phyloP scores from a whole-genome alignment of 2,113 vertebrate genomes.

The Scomber colias region DNA sequence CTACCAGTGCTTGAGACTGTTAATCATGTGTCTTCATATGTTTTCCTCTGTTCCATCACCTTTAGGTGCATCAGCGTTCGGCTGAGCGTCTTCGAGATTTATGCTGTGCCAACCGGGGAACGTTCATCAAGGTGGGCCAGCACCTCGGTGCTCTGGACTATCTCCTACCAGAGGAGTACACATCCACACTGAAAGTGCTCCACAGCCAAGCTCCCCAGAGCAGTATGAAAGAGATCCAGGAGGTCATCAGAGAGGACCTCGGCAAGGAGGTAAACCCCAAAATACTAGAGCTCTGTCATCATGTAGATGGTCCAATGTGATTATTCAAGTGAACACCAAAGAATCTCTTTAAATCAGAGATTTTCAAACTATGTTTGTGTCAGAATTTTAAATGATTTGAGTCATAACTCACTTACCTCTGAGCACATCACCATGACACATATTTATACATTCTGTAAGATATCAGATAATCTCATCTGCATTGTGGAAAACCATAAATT shows the following conservation, averaged over 20 bases:
- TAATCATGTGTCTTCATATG: neutral
- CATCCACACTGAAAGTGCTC: slow-evolving; percentile 92
- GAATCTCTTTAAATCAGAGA: too few relatives aligned
- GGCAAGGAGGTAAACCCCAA: slow-evolving; percentile 89
- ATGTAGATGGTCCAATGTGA: too few relatives aligned
- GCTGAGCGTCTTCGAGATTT: slow-evolving; percentile 92
- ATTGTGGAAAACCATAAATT: too few relatives aligned
- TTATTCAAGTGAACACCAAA: too few relatives aligned
- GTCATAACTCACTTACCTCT: too few relatives aligned
- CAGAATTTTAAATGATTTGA: too few relatives aligned
- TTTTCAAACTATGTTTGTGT: too few relatives aligned
- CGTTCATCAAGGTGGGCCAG: slow-evolving; percentile 98
- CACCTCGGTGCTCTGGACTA: slow-evolving; percentile 96
- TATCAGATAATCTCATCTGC: too few relatives aligned
- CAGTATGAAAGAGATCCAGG: slow-evolving; percentile 90
- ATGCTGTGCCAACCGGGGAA: slow-evolving; percentile 97
- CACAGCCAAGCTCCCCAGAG: slow-evolving; percentile 95
- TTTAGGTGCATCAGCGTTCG: slow-evolving; percentile 92
- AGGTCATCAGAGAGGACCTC: slow-evolving; percentile 95
- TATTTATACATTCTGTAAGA: too few relatives aligned
- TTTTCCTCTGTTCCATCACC: neutral
- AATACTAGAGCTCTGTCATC: neutral
- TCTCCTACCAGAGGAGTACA: slow-evolving; percentile 95
- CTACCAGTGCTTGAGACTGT: neutral
- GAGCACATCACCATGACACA: too few relatives aligned